Evolutionary conservation across 2,113 vertebrate genomes (phyloP), one percentile per base, ranked within the genome.

Genomic region (Oreocharis arfaki): DNA sequence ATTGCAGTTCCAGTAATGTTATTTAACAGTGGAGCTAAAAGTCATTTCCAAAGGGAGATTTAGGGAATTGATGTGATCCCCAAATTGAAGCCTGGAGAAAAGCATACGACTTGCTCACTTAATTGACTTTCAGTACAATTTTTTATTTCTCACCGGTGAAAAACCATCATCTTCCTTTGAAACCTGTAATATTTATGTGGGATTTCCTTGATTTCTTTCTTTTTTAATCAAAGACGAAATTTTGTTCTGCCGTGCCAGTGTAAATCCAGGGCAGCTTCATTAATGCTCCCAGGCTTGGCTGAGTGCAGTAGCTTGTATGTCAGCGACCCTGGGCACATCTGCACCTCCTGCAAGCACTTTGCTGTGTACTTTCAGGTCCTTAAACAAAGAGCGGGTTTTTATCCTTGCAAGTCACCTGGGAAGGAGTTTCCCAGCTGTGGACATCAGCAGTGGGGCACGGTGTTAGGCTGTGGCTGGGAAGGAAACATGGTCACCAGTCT

Each of bases 101-200:
- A 94, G 53, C 9, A 1, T 49, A 76, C 4, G 32, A 22, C 63
- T 95, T 60, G 55, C 59, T 92, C 50, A 30, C 42, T 95, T 90
- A 93, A 95, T 95, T 96, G 90, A 88, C 79, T 92, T 88, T 57
- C 71, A 44, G 75, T 61, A 77, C n/a, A 80, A 44, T 80, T 93
- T 76, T 80, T 69, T 93, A 64, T 83, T 88, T 82, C 67, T 90
- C 63, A 57, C 28, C n/a, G 69, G 37, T 80, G 75, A 83, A 88
- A 92, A 94, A 11, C 2, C 27, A 80, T 73, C 26, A 26, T 78
- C 82, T 91, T 95, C 79, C 78, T 94, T 77, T 69, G 71, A 76
- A 55, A 90, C 32, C 61, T 65, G 57, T 57, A 85, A 65, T 74
- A 83, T 76, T 73, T 92, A 57, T 21, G 30, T 76, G 85, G 70